A percentile compares a stretch with the other conserved stretches of the same genome.
Conservation (phyloP, 2,888 invertebrate genomes). For the Crioceris asparagi region DNA sequence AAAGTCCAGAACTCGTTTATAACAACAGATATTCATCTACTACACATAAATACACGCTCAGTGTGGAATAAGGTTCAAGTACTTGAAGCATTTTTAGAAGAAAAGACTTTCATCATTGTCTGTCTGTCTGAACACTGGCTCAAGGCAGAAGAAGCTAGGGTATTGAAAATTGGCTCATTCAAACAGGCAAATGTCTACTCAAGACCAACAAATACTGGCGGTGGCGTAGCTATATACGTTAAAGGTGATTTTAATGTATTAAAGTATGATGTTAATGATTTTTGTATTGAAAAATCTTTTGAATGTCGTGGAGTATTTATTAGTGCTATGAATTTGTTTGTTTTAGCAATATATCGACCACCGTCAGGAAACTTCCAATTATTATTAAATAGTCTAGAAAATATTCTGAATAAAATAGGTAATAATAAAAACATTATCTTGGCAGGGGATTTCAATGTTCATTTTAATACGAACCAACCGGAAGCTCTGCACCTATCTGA, state of each 20-base stretch:
- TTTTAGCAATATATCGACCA: background rate
- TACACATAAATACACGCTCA: slow-evolving; percentile 5
- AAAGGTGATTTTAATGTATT: too few species aligned
- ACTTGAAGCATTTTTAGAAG: slow-evolving; percentile 4
- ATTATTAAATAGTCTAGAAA: background rate
- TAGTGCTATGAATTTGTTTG: too few species aligned
- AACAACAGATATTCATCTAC: background rate
- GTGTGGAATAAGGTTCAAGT: slow-evolving; percentile 1
- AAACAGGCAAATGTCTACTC: background rate
- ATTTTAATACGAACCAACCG: background rate
- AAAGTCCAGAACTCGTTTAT: too few species aligned
- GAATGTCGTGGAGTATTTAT: too few species aligned
- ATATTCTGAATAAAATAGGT: background rate
- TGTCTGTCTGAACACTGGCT: slow-evolving; percentile 4
- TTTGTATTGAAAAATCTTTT: too few species aligned
- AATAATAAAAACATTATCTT: background rate
- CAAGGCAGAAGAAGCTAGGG: background rate
- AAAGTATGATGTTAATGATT: background rate
- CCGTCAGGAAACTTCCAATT: background rate
- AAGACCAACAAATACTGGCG: background rate
- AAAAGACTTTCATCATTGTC: slow-evolving; percentile 1
- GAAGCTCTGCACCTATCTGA: too few species aligned
- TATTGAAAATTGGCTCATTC: background rate
- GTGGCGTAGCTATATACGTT: too few species aligned
- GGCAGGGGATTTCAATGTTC: slow-evolving; percentile 1